phyloP scores from a whole-genome alignment of 2,797 vertebrate species.

The Cyclopterus lumpus region DNA sequence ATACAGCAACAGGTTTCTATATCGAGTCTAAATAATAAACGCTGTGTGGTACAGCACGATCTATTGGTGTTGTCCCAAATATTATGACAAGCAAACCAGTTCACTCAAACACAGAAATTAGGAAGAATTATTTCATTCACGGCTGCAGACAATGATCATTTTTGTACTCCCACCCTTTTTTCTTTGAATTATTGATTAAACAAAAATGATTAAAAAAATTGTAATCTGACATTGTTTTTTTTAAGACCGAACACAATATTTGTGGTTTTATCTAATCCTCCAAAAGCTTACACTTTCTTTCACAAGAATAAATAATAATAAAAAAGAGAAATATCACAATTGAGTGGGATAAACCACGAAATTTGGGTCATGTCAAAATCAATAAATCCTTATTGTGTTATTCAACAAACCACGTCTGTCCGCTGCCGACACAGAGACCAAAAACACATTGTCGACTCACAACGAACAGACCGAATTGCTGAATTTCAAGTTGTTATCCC shows the following conservation, averaged over 20 bases:
- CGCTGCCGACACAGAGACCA: no score
- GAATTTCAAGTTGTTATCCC: background rate
- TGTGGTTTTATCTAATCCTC: background rate
- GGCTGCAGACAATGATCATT: background rate
- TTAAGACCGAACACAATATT: background rate
- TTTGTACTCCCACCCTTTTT: background rate
- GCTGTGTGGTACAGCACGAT: background rate
- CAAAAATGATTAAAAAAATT: background rate
- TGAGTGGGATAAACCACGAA: background rate
- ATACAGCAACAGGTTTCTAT: conserved; percentile 25
- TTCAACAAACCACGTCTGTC: background rate
- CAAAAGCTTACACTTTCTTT: background rate
- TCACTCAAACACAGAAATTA: background rate
- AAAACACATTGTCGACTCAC: background rate
- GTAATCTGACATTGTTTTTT: background rate
- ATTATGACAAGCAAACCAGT: background rate
- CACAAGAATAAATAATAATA: background rate
- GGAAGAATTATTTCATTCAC: background rate
- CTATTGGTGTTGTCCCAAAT: background rate
- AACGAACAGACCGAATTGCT: background rate
- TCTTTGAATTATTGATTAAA: background rate
- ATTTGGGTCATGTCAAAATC: background rate
- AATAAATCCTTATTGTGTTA: background rate
- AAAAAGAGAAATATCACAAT: background rate
- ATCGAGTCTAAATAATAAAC: background rate